phyloP scores from a whole-genome alignment of 1,140 invertebrate species.

The Bathynomus jamesi region DNA sequence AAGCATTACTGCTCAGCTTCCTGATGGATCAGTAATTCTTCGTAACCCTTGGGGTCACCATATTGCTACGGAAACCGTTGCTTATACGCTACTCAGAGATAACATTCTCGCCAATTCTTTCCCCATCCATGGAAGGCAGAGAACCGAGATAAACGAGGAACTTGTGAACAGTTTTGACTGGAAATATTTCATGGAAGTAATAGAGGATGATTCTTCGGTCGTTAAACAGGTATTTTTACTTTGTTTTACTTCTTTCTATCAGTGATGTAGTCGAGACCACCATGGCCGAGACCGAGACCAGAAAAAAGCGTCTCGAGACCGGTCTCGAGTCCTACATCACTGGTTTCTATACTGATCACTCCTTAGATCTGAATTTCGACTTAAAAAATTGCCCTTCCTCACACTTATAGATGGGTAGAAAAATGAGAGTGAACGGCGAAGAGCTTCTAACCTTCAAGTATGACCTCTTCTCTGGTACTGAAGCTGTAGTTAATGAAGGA shows the following conservation, averaged over 20 bases:
- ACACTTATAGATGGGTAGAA: slow-evolving; percentile 62
- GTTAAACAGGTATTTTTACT: neutral
- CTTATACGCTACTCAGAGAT: slow-evolving; percentile 72
- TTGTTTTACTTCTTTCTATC: neutral
- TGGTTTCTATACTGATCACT: neutral
- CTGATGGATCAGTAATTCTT: slow-evolving; percentile 69
- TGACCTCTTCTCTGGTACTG: slow-evolving; percentile 76
- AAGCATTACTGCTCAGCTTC: slow-evolving; percentile 65
- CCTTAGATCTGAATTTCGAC: neutral
- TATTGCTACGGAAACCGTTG: slow-evolving; percentile 74
- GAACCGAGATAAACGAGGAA: slow-evolving; percentile 78
- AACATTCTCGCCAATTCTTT: slow-evolving; percentile 77
- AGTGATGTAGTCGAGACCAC: no score
- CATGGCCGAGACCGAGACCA: no score
- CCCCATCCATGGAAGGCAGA: slow-evolving; percentile 80
- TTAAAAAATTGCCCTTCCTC: neutral
- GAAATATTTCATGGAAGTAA: slow-evolving; percentile 66
- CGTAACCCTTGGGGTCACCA: slow-evolving; percentile 72
- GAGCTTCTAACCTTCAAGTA: slow-evolving; percentile 86
- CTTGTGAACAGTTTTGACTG: slow-evolving; percentile 89
- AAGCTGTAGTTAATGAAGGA: slow-evolving; percentile 83
- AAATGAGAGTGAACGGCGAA: slow-evolving; percentile 80
- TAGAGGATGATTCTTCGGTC: neutral
- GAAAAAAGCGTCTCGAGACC: no score
- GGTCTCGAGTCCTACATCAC: no score